Conservation (phyloP, 2,888 invertebrate species). For the Itoplectis maculator region DNA sequence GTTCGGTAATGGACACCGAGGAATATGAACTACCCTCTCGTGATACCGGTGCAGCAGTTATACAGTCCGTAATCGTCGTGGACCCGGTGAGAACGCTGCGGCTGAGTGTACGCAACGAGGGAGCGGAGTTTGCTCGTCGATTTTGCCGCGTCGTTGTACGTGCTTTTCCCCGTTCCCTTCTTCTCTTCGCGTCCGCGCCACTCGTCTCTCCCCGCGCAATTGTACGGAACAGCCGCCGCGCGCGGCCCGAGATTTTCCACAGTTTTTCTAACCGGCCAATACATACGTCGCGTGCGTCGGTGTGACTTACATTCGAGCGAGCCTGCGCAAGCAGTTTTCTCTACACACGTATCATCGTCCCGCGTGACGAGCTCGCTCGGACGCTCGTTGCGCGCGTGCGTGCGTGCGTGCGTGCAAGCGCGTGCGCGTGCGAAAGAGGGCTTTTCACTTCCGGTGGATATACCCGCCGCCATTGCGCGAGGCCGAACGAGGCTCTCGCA, state of each 20-base stretch:
- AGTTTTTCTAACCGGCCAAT: neutral
- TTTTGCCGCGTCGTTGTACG: constrained; percentile 1
- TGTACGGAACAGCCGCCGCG: constrained; percentile 11
- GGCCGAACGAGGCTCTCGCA: neutral
- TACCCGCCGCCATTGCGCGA: constrained; percentile 5
- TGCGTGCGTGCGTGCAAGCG: neutral
- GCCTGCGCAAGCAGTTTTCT: neutral
- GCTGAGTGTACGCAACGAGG: neutral
- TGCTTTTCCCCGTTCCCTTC: too few species aligned
- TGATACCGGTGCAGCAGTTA: neutral
- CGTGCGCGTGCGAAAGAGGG: neutral
- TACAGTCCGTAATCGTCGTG: neutral
- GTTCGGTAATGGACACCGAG: neutral
- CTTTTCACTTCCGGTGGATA: constrained; percentile 17
- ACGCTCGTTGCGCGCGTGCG: neutral
- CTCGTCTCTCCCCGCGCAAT: neutral
- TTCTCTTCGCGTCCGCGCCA: neutral
- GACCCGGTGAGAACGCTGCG: neutral
- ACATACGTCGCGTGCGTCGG: neutral
- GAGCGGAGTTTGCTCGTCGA: constrained; percentile 2
- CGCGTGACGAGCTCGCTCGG: neutral
- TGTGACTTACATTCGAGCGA: constrained; percentile 14
- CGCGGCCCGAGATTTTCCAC: neutral
- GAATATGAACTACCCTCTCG: neutral
- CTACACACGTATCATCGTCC: neutral